Conservation (phyloP, 2,113 vertebrate species). For the Periophthalmodon schlosseri region DNA sequence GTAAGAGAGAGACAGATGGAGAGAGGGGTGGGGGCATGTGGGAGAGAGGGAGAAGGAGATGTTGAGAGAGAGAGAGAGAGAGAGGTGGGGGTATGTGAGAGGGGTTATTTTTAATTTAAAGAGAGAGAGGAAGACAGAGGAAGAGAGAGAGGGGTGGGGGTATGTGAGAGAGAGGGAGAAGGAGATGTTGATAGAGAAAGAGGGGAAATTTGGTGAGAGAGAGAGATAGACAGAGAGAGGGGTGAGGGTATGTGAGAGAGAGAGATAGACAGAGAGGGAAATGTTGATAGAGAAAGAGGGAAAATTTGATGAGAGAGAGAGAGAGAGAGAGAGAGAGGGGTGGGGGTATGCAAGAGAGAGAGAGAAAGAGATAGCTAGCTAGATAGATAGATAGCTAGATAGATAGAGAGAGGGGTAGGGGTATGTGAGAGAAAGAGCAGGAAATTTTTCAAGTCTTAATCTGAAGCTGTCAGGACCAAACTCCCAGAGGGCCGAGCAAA, state of each 20-base stretch:
- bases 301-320: conserved; percentile 26
- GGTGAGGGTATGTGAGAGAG: not conserved
- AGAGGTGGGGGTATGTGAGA: too few species aligned
- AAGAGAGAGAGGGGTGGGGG: too few species aligned
- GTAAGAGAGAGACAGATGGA: too few species aligned
- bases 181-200: too few species aligned
- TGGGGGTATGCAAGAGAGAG: conserved; percentile 15
- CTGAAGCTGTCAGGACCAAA: conserved; percentile 46
- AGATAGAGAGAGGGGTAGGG: conserved; percentile 1
- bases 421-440: not conserved
- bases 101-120: too few species aligned
- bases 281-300: conserved; percentile 23
- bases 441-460: conserved; percentile 45
- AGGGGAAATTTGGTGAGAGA: too few species aligned
- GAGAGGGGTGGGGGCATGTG: too few species aligned
- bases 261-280: not conserved
- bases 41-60: too few species aligned
- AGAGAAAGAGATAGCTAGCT: not conserved
- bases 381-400: conserved; percentile 6
- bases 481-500: conserved; percentile 32
- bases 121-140: too few species aligned
- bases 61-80: too few species aligned
- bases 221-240: conserved; percentile 6
- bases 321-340: conserved; percentile 21
- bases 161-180: too few species aligned